These are phyloP conservation scores for Dilophus febrilis DNA, from an alignment of 2,888 invertebrate species.

Conservation along the genomic window DNA sequence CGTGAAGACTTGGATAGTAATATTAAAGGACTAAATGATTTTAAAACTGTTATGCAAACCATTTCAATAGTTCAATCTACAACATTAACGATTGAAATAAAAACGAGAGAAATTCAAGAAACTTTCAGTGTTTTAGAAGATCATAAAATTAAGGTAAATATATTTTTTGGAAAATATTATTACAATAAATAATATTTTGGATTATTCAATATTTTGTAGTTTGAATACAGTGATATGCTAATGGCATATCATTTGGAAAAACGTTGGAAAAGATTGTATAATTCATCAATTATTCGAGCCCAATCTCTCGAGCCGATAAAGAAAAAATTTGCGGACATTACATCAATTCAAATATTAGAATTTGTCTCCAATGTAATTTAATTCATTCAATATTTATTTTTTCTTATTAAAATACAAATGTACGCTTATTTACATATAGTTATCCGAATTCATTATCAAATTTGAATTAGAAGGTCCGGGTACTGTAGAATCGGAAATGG, in stretches of 20 bases:
- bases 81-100: constrained; percentile 61
- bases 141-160: constrained; percentile 48
- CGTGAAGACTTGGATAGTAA: constrained; percentile 52
- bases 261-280: constrained; percentile 52
- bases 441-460: constrained; percentile 45
- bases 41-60: constrained; percentile 71
- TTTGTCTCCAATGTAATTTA: constrained; percentile 19
- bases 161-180: constrained; percentile 2
- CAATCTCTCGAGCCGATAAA: constrained; percentile 63
- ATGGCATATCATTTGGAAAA: constrained; percentile 40
- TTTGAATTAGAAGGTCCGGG: constrained; percentile 66
- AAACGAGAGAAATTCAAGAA: constrained; percentile 57
- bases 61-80: constrained; percentile 57
- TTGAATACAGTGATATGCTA: constrained; percentile 28
- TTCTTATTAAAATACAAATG: not conserved
- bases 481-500: constrained; percentile 59
- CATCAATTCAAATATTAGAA: constrained; percentile 46
- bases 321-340: constrained; percentile 68
- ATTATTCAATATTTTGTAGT: constrained; percentile 15
- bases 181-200: not conserved
- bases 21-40: constrained; percentile 61
- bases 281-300: constrained; percentile 49
- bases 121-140: constrained; percentile 55
- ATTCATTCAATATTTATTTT: no score
- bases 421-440: constrained; percentile 3